Conservation (phyloP, 2,888 invertebrate species). For the Carpatolechia fugitivella region DNA sequence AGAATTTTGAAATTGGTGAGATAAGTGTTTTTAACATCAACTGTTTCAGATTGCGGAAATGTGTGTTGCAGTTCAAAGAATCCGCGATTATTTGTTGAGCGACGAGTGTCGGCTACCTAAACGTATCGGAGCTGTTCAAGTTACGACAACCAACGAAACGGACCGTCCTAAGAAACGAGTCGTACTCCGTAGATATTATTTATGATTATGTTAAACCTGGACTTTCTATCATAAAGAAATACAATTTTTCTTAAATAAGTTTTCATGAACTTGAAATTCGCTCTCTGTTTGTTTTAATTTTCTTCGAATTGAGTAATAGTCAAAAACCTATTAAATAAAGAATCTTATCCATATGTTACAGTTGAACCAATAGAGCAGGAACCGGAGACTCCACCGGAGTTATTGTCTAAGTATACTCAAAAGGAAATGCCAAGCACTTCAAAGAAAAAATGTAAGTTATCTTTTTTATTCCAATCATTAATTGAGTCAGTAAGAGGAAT, state of each 20-base stretch:
- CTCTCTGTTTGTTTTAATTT: no score
- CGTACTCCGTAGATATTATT: neutral
- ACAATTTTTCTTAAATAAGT: no score
- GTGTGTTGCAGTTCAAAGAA: conserved; percentile 67
- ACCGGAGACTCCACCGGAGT: neutral
- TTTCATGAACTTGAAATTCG: no score
- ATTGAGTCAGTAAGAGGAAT: no score
- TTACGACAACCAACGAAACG: conserved; percentile 41
- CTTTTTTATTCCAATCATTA: neutral
- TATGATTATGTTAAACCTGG: no score
- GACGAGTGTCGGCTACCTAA: conserved; percentile 58
- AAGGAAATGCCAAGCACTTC: neutral
- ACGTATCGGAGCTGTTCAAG: conserved; percentile 44
- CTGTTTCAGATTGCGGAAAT: conserved; percentile 64
- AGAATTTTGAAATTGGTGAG: neutral
- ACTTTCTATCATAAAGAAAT: no score
- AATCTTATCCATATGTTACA: neutral
- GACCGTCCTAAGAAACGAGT: conserved; percentile 54
- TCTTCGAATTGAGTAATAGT: no score
- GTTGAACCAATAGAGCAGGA: neutral
- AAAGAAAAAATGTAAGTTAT: neutral
- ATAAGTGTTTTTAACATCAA: neutral
- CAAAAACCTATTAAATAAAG: no score
- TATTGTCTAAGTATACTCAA: neutral
- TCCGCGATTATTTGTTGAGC: conserved; percentile 61